Percentiles rank a stretch among this genome's conserved stretches.
Conservation (phyloP, 2,113 vertebrate species). For the Rostratula benghalensis region DNA sequence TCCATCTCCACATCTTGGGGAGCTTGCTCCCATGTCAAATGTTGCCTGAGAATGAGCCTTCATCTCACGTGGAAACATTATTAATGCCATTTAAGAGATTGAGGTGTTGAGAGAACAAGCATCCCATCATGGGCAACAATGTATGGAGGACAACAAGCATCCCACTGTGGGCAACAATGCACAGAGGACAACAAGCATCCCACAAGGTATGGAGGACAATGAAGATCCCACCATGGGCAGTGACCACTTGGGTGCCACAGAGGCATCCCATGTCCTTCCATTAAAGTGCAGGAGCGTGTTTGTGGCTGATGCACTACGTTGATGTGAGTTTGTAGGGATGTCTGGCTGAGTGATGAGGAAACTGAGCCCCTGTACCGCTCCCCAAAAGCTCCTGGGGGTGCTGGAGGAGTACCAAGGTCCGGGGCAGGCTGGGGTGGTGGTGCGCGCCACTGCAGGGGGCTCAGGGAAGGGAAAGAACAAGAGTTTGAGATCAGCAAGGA, state of each 20-base stretch:
- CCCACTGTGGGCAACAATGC: background rate
- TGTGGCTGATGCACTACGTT: background rate
- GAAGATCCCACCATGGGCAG: background rate
- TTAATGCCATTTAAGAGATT: background rate
- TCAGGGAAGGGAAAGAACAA: background rate
- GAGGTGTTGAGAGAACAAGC: background rate
- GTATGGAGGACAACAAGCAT: too few relatives aligned
- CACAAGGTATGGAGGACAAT: background rate
- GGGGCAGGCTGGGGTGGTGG: background rate
- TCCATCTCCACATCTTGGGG: rapidly evolving
- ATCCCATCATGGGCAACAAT: too few relatives aligned
- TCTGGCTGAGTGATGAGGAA: background rate
- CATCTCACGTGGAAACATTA: rapidly evolving
- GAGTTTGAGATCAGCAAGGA: background rate
- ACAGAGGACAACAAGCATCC: background rate
- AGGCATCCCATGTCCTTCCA: slow-evolving; percentile 28
- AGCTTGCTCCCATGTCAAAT: rapidly evolving
- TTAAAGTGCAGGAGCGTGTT: background rate
- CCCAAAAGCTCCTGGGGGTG: background rate
- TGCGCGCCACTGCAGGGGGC: background rate
- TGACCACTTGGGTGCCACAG: background rate
- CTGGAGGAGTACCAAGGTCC: background rate
- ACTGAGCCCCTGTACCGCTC: background rate
- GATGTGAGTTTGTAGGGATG: background rate
- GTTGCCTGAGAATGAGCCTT: background rate